Evolutionary conservation across 2,888 invertebrate genomes (phyloP), one percentile per base, ranked within the genome.

Genomic region (Eupithecia dodoneata): DNA sequence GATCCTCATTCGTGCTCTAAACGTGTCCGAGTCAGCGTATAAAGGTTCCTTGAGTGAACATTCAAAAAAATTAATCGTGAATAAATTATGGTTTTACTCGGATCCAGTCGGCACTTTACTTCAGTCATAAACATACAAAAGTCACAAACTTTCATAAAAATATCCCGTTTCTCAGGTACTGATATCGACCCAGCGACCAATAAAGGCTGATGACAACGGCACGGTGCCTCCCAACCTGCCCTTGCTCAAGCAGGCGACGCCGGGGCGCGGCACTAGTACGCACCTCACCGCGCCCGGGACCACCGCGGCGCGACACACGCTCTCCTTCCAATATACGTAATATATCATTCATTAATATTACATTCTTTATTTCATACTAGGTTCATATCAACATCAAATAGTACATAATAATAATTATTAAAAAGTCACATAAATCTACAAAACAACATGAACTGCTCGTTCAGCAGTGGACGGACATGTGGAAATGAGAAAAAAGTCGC

Each of bases 261-360:
- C 82, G 75, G 94, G 94, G 0, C 91, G 93, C 49, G 94, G 94
- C 30, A 59, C 83, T 2, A 84, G 86, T 81, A 89, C 91, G 0
- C 94, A 94, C 72, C 83, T 94, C 0, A 74, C 85, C 0, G 88
- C 90, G 15, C 92, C 92, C 0, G 94, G 94, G 3, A 94, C 94
- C 41, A 92, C 94, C 0, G 82, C 91, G 2, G 90, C 91, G 0
- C 84, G 87, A 44, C 94, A 94, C 74, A 87, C 66, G 41, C 88
- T 94, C 5, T 88, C 91, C 41, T 92, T 94, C 79, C 90, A 91
- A 71, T 94, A 94, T 83, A 91, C 85, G 94, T 93, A 69, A 18
- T 18, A 18, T 52, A 52, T 2, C n/a, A 15, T 49, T 30, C 30
- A 30, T 30, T 30, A 0, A 30, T 30, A 30, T 30, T 30, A 30